Evolutionary conservation across 2,113 vertebrate species (phyloP).

Genomic region (Gorsachius goisagi): DNA sequence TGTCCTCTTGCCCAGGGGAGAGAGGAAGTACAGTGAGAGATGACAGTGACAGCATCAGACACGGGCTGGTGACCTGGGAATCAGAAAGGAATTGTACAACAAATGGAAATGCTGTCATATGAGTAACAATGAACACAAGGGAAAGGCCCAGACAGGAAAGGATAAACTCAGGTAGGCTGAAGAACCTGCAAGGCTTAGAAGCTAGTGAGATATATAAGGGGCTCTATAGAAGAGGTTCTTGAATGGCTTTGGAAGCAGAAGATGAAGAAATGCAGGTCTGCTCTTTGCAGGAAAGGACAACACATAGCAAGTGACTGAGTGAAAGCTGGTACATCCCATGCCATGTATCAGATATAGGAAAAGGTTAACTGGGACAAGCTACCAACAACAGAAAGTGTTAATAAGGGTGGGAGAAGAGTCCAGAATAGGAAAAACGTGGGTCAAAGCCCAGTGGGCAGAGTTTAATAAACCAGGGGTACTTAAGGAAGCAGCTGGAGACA

Average conservation of each 20-base stretch:
- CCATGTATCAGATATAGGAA: neutral
- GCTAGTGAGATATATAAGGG: neutral
- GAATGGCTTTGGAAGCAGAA: neutral
- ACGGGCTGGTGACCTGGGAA: neutral
- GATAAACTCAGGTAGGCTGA: neutral
- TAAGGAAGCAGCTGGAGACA: neutral
- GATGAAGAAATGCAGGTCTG: neutral
- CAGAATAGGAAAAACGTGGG: neutral
- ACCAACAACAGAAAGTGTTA: neutral
- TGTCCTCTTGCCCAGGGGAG: neutral
- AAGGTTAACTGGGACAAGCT: neutral
- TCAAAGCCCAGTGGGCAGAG: neutral
- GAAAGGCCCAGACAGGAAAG: neutral
- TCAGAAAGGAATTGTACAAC: neutral
- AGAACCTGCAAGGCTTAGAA: neutral
- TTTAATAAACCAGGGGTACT: neutral
- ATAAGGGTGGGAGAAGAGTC: neutral
- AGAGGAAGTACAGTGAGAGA: neutral
- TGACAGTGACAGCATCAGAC: neutral
- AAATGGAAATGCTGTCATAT: neutral
- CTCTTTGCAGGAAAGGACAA: neutral
- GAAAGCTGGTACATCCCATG: neutral
- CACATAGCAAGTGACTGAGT: neutral
- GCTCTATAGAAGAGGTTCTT: neutral
- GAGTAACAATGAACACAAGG: neutral